Base-by-base conservation (phyloP, 2,113 vertebrate genomes). In the Nesoenas mayeri region DNA sequence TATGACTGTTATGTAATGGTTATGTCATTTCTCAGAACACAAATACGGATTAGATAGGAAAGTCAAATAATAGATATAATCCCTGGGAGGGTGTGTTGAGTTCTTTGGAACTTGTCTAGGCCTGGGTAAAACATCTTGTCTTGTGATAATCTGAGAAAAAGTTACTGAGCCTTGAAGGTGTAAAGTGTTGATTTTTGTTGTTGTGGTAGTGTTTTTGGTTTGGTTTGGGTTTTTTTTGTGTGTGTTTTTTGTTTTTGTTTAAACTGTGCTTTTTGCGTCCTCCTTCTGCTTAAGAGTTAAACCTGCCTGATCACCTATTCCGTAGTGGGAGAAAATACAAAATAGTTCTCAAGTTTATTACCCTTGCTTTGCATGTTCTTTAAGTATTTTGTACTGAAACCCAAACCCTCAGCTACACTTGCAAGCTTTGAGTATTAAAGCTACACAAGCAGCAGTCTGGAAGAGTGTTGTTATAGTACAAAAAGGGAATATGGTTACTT, bases 1-100 rank as follows among this genome's bases (percentile, higher is more conserved):
- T 88, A 38, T 85, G 56, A 17, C 80, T 89, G 62, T 91, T 96
- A 71, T 15, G n/a, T 84, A 96, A 91, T 34, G 48, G 24, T 91
- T 83, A 40, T 84, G 77, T 79, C 48, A 56, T 6, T 78, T 89
- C 64, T 91, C 53, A 44, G 65, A 79, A 74, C 29, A 58, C 82
- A 58, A 90, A 26, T 47, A 70, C 91, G 31, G 72, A 75, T 84
- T 96, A 81, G 54, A 10, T 56, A 31, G 48, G 31, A 44, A 92
- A 89, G 60, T 60, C 48, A 31, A 93, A 89, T 74, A 61, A 44
- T 32, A 61, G 66, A 56, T 70, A 40, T 73, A 62, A 93, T 93
- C 77, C 25, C 44, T 95, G 50, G 53, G 42, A 95, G 77, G 73
- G 65, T 71, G 79, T 74, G 85, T 85, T 80, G 64, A 51, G 53